A percentile compares a stretch with the other conserved stretches of the same genome.
These are phyloP conservation scores for Oreochromis niloticus DNA, from an alignment of 2,113 vertebrate species.

Conservation along the genomic window DNA sequence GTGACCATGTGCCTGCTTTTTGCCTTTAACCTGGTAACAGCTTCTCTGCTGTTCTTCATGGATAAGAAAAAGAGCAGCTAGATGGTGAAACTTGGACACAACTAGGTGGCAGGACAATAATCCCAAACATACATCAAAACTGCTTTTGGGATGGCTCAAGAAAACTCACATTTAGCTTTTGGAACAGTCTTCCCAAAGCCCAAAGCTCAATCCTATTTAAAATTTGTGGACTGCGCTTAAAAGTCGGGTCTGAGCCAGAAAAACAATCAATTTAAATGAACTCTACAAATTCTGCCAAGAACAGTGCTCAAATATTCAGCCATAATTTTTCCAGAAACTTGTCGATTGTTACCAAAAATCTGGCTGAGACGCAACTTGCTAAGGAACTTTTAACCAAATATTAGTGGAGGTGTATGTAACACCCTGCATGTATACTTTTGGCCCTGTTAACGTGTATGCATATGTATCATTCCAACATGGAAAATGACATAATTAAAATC, in stretches of 20 bases:
- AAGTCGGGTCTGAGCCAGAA: fast-evolving
- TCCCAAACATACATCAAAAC: background rate
- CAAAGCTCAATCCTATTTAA: background rate
- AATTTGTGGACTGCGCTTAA: background rate
- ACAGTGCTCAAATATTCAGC: background rate
- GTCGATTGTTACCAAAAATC: background rate
- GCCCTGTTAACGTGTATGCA: background rate
- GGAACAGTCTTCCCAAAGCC: background rate
- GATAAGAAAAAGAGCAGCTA: background rate
- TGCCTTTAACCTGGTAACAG: background rate
- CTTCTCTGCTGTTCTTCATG: background rate
- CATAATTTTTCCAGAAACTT: background rate
- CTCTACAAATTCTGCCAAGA: background rate
- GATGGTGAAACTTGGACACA: background rate
- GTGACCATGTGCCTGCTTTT: background rate
- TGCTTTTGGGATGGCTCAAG: fast-evolving
- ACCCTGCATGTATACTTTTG: background rate
- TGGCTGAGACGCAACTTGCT: background rate
- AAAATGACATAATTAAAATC: background rate
- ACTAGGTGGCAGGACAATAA: background rate
- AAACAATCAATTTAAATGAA: background rate
- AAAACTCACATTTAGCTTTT: background rate
- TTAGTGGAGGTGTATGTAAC: background rate
- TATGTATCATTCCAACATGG: background rate
- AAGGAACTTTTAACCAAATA: no score